Evolutionary conservation across 2,888 invertebrate species (phyloP).

Genomic region (Dicyrtoma fusca): DNA sequence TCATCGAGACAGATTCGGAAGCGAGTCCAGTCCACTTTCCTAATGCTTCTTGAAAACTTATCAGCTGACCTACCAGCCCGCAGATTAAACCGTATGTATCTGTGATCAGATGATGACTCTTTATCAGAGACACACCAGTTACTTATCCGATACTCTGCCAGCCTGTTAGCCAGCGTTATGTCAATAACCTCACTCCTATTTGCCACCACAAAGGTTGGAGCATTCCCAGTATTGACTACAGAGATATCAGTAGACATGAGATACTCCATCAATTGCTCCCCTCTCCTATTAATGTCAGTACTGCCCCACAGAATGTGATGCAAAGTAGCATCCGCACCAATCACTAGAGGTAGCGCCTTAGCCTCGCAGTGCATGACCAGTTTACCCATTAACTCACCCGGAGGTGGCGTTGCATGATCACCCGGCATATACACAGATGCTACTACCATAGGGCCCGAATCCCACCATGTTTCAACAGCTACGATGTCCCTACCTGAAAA

Average conservation of each 20-base stretch:
- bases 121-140: conserved; percentile 8
- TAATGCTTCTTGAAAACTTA: not conserved
- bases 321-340: conserved; percentile 25
- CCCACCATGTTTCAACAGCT: conserved; percentile 2
- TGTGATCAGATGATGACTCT: too few relatives aligned
- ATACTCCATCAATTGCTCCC: not conserved
- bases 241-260: not conserved
- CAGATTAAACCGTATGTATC: too few relatives aligned
- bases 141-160: not conserved
- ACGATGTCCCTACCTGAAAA: too few relatives aligned
- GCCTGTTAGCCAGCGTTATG: conserved; percentile 8
- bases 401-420: not conserved
- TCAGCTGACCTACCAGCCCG: not conserved
- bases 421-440: conserved; percentile 6
- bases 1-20: too few relatives aligned
- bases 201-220: conserved; percentile 12
- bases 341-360: conserved; percentile 15
- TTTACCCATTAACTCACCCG: too few relatives aligned
- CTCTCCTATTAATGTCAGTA: conserved; percentile 12
- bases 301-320: conserved; percentile 29
- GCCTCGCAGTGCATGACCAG: not conserved
- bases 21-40: conserved; percentile 16
- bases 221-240: not conserved
- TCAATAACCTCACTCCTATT: conserved; percentile 21
- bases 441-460: not conserved